A percentile compares a stretch with the other conserved stretches of the same genome.
Evolutionary conservation across 2,113 vertebrate genomes (phyloP).

Genomic region (Empidonax alnorum): DNA sequence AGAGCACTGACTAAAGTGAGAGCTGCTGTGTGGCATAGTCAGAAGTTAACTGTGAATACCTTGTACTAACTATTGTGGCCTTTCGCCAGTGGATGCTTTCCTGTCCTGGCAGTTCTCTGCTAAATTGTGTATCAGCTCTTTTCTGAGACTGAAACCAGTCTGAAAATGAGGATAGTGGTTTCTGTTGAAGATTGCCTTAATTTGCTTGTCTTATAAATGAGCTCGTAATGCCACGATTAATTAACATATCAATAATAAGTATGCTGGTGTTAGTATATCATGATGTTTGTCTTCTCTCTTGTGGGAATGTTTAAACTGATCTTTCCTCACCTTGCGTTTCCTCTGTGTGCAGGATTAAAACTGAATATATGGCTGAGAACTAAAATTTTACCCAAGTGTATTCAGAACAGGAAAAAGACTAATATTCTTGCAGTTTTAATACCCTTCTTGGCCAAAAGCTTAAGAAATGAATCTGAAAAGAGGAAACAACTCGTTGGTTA

Average conservation of each 20-base stretch:
- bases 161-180: not conserved
- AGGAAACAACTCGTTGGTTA: not conserved
- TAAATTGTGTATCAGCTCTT: not conserved
- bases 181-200: not conserved
- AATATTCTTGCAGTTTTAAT: not conserved
- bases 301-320: not conserved
- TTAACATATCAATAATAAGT: not conserved
- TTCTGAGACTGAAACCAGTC: not conserved
- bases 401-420: not conserved
- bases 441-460: not conserved
- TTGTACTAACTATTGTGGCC: not conserved
- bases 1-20: not conserved
- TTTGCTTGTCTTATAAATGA: not conserved
- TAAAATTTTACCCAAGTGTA: not conserved
- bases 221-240: not conserved
- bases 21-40: not conserved
- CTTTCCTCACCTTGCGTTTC: not conserved
- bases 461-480: not conserved
- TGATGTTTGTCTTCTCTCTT: not conserved
- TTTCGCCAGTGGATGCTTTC: not conserved
- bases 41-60: not conserved
- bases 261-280: not conserved
- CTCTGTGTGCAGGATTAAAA: not conserved
- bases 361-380: not conserved
- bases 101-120: not conserved